These are phyloP conservation scores for Spodoptera picta DNA, from an alignment of 2,888 invertebrate species.

Conservation along the genomic window DNA sequence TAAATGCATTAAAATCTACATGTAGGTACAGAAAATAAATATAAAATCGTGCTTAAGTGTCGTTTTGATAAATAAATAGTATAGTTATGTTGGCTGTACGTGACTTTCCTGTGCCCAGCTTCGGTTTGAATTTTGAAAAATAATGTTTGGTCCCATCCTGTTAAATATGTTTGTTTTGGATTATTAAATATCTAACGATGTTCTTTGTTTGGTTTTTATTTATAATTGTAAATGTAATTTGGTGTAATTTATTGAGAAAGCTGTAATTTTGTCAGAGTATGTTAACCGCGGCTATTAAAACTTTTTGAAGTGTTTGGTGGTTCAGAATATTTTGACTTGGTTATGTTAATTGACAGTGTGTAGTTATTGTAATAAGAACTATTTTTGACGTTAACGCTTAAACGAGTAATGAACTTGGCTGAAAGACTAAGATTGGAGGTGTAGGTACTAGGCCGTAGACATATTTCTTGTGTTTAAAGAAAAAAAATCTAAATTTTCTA, in stretches of 20 bases:
- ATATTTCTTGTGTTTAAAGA: too few species aligned
- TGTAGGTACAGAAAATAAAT: slow-evolving; percentile 60
- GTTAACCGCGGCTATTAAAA: too few species aligned
- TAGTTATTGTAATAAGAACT: too few species aligned
- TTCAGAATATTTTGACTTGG: too few species aligned
- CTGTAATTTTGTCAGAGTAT: too few species aligned
- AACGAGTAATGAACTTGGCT: too few species aligned
- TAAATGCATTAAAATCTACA: slow-evolving; percentile 74
- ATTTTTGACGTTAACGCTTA: too few species aligned
- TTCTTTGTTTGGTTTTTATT: slow-evolving; percentile 41
- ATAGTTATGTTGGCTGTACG: slow-evolving; percentile 70
- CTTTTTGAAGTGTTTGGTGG: too few species aligned
- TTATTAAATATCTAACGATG: slow-evolving; percentile 50
- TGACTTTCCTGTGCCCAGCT: slow-evolving; percentile 64
- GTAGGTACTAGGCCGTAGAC: too few species aligned
- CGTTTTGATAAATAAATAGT: slow-evolving; percentile 69
- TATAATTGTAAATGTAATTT: slow-evolving; percentile 44
- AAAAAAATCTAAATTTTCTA: too few species aligned
- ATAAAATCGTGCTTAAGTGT: slow-evolving; percentile 76
- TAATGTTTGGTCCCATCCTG: slow-evolving; percentile 51
- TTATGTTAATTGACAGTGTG: too few species aligned
- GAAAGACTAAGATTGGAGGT: too few species aligned
- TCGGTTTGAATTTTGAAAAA: slow-evolving; percentile 31
- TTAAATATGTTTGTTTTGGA: slow-evolving; percentile 50
- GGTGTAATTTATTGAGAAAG: slow-evolving; percentile 33